Percentiles rank a stretch among this genome's conserved stretches.
phyloP scores from a whole-genome alignment of 2,113 vertebrate genomes.

The Lycaon pictus region DNA sequence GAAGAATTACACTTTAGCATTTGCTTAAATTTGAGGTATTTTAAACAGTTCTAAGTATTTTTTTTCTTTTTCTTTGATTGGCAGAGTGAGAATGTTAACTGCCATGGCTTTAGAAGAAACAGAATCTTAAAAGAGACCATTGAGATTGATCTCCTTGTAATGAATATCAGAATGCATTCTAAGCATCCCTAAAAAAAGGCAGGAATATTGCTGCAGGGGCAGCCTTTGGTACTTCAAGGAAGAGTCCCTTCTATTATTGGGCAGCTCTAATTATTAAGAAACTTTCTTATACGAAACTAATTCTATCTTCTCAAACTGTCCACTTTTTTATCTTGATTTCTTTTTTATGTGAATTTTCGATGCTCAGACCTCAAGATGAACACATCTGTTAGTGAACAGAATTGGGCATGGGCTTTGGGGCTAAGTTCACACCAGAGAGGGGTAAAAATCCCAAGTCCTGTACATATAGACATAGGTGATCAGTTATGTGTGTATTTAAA shows the following conservation, averaged over 20 bases:
- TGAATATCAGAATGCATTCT: not conserved
- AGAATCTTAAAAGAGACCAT: not conserved
- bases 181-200: not conserved
- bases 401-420: not conserved
- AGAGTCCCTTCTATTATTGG: not conserved
- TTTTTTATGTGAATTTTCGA: not conserved
- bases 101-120: not conserved
- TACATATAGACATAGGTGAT: not conserved
- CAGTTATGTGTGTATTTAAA: not conserved
- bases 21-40: not conserved
- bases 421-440: not conserved
- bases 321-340: not conserved
- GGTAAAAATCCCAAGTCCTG: not conserved
- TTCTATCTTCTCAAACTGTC: not conserved
- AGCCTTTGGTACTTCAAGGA: fast-evolving
- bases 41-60: not conserved
- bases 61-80: not conserved
- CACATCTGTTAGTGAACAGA: not conserved
- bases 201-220: not conserved
- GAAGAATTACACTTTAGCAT: not conserved
- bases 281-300: not conserved
- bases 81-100: not conserved
- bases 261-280: not conserved
- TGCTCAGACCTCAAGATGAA: not conserved
- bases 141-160: not conserved